These are phyloP conservation scores for Emydura subglobosa DNA, from an alignment of 2,113 vertebrate species.

Conservation along the genomic window DNA sequence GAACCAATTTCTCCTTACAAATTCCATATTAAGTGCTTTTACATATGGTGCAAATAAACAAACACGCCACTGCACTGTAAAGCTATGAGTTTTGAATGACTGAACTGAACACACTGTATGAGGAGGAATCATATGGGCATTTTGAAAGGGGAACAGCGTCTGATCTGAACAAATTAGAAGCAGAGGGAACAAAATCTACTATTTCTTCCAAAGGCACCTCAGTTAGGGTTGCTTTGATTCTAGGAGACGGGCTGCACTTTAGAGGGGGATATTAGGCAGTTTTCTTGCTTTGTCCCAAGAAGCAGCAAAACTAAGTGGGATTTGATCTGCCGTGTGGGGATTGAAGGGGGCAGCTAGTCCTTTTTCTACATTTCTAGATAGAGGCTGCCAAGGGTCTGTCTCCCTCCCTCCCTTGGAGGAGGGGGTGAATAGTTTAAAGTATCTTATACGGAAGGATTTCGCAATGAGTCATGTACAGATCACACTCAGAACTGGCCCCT, in stretches of 20 bases:
- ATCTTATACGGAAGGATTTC: not conserved
- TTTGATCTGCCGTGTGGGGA: not conserved
- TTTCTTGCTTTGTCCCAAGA: not conserved
- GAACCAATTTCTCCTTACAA: not conserved
- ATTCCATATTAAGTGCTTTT: not conserved
- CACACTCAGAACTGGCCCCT: not conserved
- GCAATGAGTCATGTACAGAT: not conserved
- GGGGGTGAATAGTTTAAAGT: no score
- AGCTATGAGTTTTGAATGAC: not conserved
- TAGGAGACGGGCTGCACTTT: no score
- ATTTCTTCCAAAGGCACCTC: not conserved
- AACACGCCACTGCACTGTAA: not conserved
- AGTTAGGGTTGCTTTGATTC: not conserved
- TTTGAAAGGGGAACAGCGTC: not conserved
- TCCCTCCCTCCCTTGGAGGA: rapidly evolving
- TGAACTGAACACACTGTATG: not conserved
- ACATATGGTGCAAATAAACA: not conserved
- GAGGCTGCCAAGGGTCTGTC: not conserved
- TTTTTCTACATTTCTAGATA: not conserved
- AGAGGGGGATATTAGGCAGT: not conserved
- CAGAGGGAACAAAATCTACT: not conserved
- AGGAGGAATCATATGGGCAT: not conserved
- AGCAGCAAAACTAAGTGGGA: not conserved
- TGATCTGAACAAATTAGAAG: not conserved
- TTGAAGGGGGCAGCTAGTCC: rapidly evolving